Percentiles rank a stretch among this genome's conserved stretches.
Evolutionary conservation across 2,113 vertebrate genomes (phyloP).

Genomic region (Oenanthe melanoleuca): DNA sequence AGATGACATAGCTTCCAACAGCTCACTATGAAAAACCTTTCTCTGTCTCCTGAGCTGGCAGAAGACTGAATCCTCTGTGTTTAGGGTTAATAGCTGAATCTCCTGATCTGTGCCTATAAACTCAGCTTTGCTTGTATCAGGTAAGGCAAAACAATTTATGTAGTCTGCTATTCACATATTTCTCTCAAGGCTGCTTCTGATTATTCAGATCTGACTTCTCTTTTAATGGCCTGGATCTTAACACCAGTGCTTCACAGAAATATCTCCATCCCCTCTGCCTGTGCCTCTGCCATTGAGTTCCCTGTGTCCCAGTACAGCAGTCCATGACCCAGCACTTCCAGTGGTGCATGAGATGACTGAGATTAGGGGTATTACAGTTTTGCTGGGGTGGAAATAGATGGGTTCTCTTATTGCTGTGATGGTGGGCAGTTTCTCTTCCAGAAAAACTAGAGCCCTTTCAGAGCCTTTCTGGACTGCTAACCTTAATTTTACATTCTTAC

Average conservation of each 20-base stretch:
- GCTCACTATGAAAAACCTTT: neutral
- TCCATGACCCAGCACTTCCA: neutral
- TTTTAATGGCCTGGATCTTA: neutral
- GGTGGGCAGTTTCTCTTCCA: neutral
- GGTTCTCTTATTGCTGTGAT: neutral
- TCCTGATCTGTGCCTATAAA: neutral
- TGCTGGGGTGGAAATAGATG: neutral
- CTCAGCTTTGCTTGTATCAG: neutral
- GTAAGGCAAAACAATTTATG: neutral
- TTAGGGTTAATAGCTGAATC: neutral
- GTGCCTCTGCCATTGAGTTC: neutral
- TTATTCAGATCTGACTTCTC: neutral
- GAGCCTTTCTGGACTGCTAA: neutral
- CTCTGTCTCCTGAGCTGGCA: neutral
- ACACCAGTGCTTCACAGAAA: neutral
- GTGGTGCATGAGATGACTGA: neutral
- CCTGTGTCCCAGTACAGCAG: neutral
- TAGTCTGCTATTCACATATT: neutral
- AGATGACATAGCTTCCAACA: neutral
- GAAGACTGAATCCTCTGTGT: neutral
- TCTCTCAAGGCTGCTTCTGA: neutral
- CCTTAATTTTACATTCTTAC: neutral
- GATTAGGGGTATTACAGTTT: neutral
- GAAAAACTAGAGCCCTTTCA: neutral
- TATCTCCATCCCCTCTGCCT: neutral